Evolutionary conservation across 2,113 vertebrate species (phyloP).

Genomic region (Gracilinanus agilis): DNA sequence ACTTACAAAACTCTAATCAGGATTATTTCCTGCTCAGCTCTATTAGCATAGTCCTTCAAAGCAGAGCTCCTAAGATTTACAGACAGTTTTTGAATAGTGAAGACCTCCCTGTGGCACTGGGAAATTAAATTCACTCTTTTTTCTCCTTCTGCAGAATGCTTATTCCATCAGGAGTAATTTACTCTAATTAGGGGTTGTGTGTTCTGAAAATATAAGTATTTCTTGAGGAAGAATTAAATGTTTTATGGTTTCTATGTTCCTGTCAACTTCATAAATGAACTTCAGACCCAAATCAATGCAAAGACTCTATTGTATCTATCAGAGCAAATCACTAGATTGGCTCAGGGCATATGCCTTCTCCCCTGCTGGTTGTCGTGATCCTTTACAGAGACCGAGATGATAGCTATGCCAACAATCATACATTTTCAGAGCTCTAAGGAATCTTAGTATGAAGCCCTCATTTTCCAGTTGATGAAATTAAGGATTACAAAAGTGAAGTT

Average conservation of each 20-base stretch:
- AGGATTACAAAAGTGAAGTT: neutral
- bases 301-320: neutral
- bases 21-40: slow-evolving; percentile 75
- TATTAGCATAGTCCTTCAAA: slow-evolving; percentile 81
- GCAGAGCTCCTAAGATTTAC: slow-evolving; percentile 75
- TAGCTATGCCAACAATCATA: neutral
- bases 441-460: neutral
- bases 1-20: slow-evolving; percentile 81
- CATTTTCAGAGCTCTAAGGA: neutral
- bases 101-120: slow-evolving; percentile 76
- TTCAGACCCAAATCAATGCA: slow-evolving; percentile 69
- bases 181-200: slow-evolving; percentile 81
- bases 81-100: slow-evolving; percentile 78
- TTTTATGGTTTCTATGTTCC: slow-evolving; percentile 58
- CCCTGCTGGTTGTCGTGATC: neutral
- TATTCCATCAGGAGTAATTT: slow-evolving; percentile 85
- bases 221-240: slow-evolving; percentile 78
- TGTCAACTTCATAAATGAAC: slow-evolving; percentile 76
- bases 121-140: slow-evolving; percentile 82
- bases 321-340: neutral
- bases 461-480: neutral
- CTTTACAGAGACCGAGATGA: neutral
- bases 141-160: slow-evolving; percentile 75
- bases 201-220: slow-evolving; percentile 79
- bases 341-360: neutral